These are phyloP conservation scores for Rosalia funebris DNA, from an alignment of 2,888 invertebrate genomes.

Conservation along the genomic window DNA sequence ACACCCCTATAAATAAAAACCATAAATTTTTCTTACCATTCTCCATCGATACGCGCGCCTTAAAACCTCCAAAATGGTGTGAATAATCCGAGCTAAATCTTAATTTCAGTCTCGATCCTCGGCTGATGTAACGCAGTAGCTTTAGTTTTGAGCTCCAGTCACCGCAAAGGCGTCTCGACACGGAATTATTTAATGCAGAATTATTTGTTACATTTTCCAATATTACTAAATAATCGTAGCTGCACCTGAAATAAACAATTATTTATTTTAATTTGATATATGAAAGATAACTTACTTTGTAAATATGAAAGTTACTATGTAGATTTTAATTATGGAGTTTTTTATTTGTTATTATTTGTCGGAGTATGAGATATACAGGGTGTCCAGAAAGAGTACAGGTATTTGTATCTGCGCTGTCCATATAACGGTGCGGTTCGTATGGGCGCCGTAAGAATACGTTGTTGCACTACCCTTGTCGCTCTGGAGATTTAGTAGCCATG, in stretches of 20 bases:
- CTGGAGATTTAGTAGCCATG: no score
- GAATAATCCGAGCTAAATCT: slow-evolving; percentile 82
- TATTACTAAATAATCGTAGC: slow-evolving; percentile 81
- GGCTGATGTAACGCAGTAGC: slow-evolving; percentile 74
- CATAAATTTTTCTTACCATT: slow-evolving; percentile 73
- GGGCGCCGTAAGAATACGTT: no score
- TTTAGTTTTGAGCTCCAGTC: slow-evolving; percentile 84
- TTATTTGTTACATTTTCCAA: slow-evolving; percentile 61
- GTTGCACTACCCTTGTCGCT: no score
- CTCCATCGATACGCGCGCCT: slow-evolving; percentile 77
- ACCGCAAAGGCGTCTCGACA: slow-evolving; percentile 71
- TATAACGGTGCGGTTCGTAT: no score
- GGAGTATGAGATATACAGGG: no score
- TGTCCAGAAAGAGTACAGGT: no score
- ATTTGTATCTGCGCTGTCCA: no score
- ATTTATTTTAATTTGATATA: background rate
- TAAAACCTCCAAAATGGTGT: slow-evolving; percentile 78
- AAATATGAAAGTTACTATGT: no score
- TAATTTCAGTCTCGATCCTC: slow-evolving; percentile 71
- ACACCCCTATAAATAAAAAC: no score
- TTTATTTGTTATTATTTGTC: no score
- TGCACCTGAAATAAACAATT: slow-evolving; percentile 70
- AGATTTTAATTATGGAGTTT: no score
- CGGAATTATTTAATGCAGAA: slow-evolving; percentile 52
- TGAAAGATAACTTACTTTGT: no score